Evolutionary conservation across 2,797 vertebrate species (phyloP).

Genomic region (Channallabes apus): DNA sequence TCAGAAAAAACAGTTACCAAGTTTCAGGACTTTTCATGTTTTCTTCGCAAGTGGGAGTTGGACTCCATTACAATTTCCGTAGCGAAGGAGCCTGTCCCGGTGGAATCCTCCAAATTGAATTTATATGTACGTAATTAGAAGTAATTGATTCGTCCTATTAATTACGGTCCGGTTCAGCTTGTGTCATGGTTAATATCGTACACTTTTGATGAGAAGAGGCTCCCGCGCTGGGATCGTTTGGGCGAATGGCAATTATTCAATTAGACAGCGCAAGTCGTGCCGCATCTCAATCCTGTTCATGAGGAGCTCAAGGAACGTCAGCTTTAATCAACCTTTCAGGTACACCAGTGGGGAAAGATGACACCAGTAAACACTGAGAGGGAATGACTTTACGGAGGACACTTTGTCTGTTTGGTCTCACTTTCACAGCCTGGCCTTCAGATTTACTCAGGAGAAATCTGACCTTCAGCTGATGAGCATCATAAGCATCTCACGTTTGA

Average conservation of each 20-base stretch:
- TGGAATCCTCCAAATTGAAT: conserved; percentile 77
- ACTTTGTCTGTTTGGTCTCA: background rate
- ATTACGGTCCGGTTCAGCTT: conserved; percentile 77
- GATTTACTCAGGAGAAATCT: conserved; percentile 14
- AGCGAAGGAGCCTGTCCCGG: conserved; percentile 76
- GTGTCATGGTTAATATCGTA: conserved; percentile 82
- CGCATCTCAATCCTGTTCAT: conserved; percentile 70
- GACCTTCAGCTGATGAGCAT: background rate
- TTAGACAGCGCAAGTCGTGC: conserved; percentile 60
- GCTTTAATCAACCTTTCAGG: conserved; percentile 21
- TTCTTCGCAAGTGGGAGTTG: conserved; percentile 39
- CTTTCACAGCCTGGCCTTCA: background rate
- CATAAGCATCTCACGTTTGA: too few species aligned
- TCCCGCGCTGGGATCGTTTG: conserved; percentile 71
- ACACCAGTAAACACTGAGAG: background rate
- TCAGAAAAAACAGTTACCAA: background rate
- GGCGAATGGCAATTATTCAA: conserved; percentile 78
- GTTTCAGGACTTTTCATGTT: conserved; percentile 1
- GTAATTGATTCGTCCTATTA: conserved; percentile 82
- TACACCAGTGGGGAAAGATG: background rate
- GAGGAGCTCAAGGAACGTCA: conserved; percentile 13
- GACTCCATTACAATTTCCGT: conserved; percentile 71
- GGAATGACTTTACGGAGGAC: background rate
- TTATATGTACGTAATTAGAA: conserved; percentile 67
- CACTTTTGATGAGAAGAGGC: conserved; percentile 71